Evolutionary conservation across 1,140 invertebrate genomes (phyloP).

Genomic region (Drosophila biarmipes): DNA sequence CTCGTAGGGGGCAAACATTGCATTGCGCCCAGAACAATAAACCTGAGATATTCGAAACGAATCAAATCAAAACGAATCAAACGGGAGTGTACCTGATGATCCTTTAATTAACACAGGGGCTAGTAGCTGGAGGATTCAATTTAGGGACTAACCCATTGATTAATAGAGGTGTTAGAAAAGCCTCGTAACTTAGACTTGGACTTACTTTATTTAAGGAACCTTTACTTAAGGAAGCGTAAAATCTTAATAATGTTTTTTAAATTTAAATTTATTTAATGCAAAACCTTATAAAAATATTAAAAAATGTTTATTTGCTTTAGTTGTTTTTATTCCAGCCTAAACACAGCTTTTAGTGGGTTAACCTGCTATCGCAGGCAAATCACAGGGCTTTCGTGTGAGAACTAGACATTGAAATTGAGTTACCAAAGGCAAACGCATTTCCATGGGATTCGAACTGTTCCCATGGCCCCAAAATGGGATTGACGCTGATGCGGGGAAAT

Average conservation of each 20-base stretch:
- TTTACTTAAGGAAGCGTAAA: no score
- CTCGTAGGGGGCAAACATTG: slow-evolving; percentile 1
- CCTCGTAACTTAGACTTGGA: no score
- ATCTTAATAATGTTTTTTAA: no score
- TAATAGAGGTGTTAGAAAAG: background rate
- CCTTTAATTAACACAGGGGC: slow-evolving; percentile 31
- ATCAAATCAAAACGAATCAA: slow-evolving; percentile 2
- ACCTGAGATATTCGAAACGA: slow-evolving; percentile 2
- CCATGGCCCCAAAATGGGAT: slow-evolving; percentile 9
- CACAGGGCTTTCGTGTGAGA: background rate
- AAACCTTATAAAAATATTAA: no score
- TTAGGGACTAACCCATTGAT: background rate
- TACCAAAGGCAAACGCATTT: slow-evolving; percentile 12
- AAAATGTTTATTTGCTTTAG: no score
- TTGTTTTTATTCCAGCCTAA: background rate
- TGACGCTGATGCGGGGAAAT: slow-evolving; percentile 24
- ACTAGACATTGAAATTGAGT: slow-evolving; percentile 5
- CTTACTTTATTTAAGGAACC: no score
- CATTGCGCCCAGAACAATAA: slow-evolving; percentile 1
- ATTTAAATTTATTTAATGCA: no score
- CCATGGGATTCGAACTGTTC: slow-evolving; percentile 13
- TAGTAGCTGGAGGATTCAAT: slow-evolving; percentile 1
- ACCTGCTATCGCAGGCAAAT: background rate
- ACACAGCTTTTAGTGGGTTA: background rate
- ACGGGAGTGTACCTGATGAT: slow-evolving; percentile 16